Conservation (phyloP, 2,797 vertebrate species). For the Alfaro cultratus region DNA sequence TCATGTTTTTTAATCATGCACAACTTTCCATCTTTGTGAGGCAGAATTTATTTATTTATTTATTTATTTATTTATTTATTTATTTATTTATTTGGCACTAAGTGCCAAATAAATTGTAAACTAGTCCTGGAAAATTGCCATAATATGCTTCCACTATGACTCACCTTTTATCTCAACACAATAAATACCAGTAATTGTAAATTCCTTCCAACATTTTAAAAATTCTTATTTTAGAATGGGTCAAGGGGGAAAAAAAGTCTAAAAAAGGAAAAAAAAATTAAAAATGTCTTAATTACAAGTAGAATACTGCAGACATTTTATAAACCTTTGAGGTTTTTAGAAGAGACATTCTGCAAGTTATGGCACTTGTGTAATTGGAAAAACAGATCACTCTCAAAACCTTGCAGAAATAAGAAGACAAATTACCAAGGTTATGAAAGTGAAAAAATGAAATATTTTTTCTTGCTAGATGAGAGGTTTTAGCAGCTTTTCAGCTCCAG, state of each 20-base stretch:
- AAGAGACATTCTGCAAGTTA: neutral
- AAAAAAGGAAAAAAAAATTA: neutral
- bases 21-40: conserved; percentile 7
- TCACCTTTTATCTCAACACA: neutral
- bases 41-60: neutral
- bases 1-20: conserved; percentile 8
- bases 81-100: neutral
- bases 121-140: neutral
- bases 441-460: neutral
- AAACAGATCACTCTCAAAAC: neutral
- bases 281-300: neutral
- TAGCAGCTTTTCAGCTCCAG: neutral
- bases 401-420: neutral
- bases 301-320: neutral
- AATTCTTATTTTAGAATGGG: neutral
- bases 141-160: neutral
- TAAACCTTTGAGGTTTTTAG: neutral
- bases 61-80: neutral
- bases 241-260: neutral
- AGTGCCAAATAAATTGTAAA: neutral
- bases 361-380: neutral
- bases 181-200: neutral
- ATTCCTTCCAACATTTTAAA: neutral
- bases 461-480: neutral
- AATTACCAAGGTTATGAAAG: neutral